Percentiles rank a stretch among this genome's conserved stretches.
Conservation (phyloP, 1,140 invertebrate species). For the Nasonia longicornis region DNA sequence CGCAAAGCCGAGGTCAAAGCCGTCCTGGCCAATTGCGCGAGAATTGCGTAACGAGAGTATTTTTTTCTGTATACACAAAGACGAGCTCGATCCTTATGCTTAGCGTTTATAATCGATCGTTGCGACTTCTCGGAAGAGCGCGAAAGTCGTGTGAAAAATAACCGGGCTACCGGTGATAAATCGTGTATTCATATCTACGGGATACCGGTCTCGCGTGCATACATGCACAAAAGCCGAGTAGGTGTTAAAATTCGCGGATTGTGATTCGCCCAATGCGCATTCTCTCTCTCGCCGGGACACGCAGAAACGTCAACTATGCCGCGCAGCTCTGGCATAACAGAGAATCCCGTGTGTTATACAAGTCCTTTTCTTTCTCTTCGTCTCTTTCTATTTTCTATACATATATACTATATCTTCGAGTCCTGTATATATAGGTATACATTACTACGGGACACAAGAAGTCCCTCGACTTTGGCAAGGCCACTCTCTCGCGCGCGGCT, state of each 20-base stretch:
- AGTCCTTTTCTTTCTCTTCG: not conserved
- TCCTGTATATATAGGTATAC: not conserved
- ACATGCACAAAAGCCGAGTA: not conserved
- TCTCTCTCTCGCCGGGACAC: not conserved
- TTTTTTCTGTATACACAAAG: not conserved
- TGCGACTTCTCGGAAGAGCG: not conserved
- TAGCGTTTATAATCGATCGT: no score
- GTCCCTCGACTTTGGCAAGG: constrained; percentile 38
- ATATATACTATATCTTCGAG: not conserved
- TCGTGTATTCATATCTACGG: not conserved
- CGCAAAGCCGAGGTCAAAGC: no score
- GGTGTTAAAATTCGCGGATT: constrained; percentile 38
- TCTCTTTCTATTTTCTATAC: not conserved
- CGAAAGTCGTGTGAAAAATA: not conserved
- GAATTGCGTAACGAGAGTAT: not conserved
- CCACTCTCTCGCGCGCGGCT: not conserved
- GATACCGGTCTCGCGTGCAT: no score
- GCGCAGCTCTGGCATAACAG: not conserved
- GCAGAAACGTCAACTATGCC: constrained; percentile 31
- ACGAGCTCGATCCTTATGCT: no score
- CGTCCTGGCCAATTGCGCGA: no score
- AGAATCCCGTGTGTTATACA: not conserved
- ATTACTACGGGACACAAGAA: not conserved
- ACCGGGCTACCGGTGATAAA: not conserved
- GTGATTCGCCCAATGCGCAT: constrained; percentile 14